Conservation (phyloP, 2,797 vertebrate genomes). For the Xenops minutus region DNA sequence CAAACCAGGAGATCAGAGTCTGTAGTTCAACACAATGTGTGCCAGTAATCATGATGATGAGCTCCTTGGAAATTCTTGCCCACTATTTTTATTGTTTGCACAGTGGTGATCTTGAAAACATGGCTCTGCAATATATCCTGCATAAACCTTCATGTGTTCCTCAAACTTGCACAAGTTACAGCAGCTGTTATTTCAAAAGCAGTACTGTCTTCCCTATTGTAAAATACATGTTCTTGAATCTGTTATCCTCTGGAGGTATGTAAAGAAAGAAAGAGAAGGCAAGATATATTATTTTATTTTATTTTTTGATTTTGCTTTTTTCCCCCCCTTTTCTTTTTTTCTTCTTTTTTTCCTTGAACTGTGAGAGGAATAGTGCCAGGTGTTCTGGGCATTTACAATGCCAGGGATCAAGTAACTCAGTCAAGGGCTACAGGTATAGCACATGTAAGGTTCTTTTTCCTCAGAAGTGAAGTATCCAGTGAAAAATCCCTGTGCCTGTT, state of each 20-base stretch:
- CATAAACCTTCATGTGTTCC: neutral
- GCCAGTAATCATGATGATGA: neutral
- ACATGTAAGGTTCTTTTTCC: neutral
- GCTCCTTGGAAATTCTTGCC: neutral
- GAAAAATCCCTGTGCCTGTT: neutral
- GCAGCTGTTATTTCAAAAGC: neutral
- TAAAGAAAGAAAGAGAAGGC: neutral
- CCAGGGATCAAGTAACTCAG: neutral
- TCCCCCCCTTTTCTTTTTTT: neutral
- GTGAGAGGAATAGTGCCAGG: neutral
- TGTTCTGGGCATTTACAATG: neutral
- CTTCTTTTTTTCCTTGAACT: neutral
- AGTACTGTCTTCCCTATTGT: neutral
- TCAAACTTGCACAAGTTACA: neutral
- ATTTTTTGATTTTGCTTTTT: neutral
- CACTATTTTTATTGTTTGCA: neutral
- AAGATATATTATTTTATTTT: fast-evolving
- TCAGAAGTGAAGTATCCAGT: neutral
- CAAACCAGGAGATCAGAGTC: neutral
- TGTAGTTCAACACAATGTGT: neutral
- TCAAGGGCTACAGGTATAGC: neutral
- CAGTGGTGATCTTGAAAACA: neutral
- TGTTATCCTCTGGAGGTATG: neutral
- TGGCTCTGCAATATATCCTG: neutral
- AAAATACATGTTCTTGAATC: neutral